A percentile compares a stretch with the other conserved stretches of the same genome.
These are phyloP conservation scores for Pogonocherus hispidulus DNA, from an alignment of 2,888 invertebrate genomes.

Conservation along the genomic window DNA sequence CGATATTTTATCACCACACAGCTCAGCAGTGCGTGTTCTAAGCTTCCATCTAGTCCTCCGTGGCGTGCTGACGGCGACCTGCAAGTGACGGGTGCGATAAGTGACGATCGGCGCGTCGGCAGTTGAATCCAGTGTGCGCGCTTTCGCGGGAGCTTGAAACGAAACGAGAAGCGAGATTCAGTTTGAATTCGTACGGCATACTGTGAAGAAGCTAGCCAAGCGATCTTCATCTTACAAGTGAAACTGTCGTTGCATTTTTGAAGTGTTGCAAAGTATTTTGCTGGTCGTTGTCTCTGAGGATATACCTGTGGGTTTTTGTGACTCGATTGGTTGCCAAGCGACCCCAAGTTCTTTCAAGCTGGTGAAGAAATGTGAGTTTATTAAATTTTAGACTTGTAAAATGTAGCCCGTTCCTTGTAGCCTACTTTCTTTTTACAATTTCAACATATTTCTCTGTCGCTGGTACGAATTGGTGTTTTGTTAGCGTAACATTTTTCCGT, in stretches of 20 bases:
- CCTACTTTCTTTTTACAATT: slow-evolving; percentile 16
- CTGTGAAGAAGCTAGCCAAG: not conserved
- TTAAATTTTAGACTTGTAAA: not conserved
- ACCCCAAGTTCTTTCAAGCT: not conserved
- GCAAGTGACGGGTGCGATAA: no score
- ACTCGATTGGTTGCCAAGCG: not conserved
- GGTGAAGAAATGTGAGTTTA: slow-evolving; percentile 17
- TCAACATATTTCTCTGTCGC: no score
- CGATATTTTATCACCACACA: slow-evolving; percentile 8
- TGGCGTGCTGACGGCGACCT: no score
- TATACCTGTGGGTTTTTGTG: not conserved
- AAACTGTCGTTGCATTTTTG: not conserved
- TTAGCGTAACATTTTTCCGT: no score
- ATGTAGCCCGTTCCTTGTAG: not conserved
- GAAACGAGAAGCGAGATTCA: not conserved
- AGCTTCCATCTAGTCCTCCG: no score
- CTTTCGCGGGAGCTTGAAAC: not conserved
- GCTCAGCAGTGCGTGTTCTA: slow-evolving; percentile 13
- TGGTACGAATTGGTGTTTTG: not conserved
- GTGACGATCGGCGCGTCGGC: not conserved
- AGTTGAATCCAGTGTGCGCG: not conserved
- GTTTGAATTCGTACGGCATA: not conserved
- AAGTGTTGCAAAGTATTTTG: no score
- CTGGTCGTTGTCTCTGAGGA: not conserved
- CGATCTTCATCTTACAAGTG: not conserved